Percentiles rank a stretch among this genome's conserved stretches.
phyloP scores from a whole-genome alignment of 35 echinoderm and acorn worm genomes.

The Ophiothrix spiculata region DNA sequence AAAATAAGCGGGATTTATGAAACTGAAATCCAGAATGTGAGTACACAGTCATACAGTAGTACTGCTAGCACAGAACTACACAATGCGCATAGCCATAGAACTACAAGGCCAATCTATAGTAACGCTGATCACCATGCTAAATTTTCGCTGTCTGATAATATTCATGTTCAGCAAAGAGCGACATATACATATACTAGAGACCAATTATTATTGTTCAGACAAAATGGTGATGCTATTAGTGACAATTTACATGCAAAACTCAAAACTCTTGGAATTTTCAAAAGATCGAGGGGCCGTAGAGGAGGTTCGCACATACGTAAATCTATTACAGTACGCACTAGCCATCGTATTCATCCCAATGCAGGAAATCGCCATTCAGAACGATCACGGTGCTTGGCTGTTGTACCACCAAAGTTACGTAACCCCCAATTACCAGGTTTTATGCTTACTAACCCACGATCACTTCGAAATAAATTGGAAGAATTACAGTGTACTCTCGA shows the following conservation, averaged over 20 bases:
- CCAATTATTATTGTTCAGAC: not conserved
- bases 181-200: not conserved
- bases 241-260: not conserved
- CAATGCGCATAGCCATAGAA: not conserved
- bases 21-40: not conserved
- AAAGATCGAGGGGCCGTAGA: not conserved
- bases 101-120: not conserved
- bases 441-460: not conserved
- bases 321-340: not conserved
- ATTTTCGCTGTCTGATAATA: not conserved
- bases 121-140: not conserved
- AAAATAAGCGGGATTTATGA: not conserved
- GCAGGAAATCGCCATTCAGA: not conserved
- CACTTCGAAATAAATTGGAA: not conserved
- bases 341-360: not conserved
- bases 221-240: not conserved
- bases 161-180: too few relatives aligned
- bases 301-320: not conserved
- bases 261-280: not conserved
- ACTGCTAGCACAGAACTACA: not conserved
- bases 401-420: not conserved
- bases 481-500: not conserved
- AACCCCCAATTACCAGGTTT: not conserved
- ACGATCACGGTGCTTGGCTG: not conserved
- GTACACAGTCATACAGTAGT: not conserved